These are phyloP conservation scores for Cerastis rubricosa DNA, from an alignment of 2,888 invertebrate genomes.

Conservation along the genomic window DNA sequence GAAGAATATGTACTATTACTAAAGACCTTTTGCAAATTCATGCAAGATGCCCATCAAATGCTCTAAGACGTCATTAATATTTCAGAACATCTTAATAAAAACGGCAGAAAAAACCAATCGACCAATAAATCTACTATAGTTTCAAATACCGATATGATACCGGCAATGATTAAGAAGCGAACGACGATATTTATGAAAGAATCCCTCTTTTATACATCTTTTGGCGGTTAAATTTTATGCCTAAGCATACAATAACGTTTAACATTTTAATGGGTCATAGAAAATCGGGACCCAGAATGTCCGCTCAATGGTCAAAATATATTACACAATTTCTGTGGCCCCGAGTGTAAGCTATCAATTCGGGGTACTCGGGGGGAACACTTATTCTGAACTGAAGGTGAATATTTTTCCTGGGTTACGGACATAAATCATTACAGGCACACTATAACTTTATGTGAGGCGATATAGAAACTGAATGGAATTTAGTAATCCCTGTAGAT, in stretches of 20 bases:
- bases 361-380: slow-evolving; percentile 11
- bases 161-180: slow-evolving; percentile 66
- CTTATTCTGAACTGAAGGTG: slow-evolving; percentile 19
- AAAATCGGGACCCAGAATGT: slow-evolving; percentile 26
- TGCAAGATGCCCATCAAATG: not conserved
- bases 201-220: slow-evolving; percentile 75
- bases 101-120: slow-evolving; percentile 22
- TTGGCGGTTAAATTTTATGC: slow-evolving; percentile 72
- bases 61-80: not conserved
- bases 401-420: slow-evolving; percentile 13
- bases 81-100: not conserved
- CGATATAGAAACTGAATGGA: slow-evolving; percentile 3
- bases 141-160: slow-evolving; percentile 72
- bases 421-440: slow-evolving; percentile 19
- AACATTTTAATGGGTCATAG: slow-evolving; percentile 56
- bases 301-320: slow-evolving; percentile 22
- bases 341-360: slow-evolving; percentile 24
- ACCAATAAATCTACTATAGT: slow-evolving; percentile 60
- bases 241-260: slow-evolving; percentile 57
- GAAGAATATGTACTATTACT: not conserved
- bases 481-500: slow-evolving; percentile 4
- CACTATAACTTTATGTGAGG: slow-evolving; percentile 3
- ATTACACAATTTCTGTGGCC: slow-evolving; percentile 12
- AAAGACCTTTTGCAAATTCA: not conserved
- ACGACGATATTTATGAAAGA: no score